phyloP scores from a whole-genome alignment of 2,113 vertebrate genomes.

The Megatriorchis doriae region DNA sequence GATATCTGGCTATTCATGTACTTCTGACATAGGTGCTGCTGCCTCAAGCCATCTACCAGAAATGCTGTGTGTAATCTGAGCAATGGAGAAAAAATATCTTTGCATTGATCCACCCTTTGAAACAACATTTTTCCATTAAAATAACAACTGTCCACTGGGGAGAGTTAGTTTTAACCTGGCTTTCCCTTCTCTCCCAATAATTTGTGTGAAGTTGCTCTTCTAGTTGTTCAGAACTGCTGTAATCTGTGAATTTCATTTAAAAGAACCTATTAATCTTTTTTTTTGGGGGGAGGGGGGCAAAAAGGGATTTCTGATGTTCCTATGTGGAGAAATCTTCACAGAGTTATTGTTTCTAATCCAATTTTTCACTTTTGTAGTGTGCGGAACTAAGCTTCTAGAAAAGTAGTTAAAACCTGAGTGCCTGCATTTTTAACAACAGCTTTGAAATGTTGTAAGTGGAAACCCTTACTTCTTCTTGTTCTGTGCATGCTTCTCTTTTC shows the following conservation, averaged over 20 bases:
- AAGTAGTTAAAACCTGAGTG: background rate
- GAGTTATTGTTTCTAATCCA: background rate
- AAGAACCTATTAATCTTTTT: background rate
- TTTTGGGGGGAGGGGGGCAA: background rate
- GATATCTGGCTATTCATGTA: background rate
- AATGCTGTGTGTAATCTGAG: fast-evolving
- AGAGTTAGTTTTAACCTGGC: background rate
- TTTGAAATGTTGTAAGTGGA: background rate
- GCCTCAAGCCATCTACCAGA: background rate
- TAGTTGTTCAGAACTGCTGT: background rate
- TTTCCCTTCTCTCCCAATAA: background rate
- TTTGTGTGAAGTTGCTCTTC: background rate
- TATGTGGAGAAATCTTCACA: background rate
- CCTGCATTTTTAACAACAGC: background rate
- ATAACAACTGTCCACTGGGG: background rate
- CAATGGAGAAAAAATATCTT: background rate
- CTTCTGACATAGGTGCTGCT: background rate
- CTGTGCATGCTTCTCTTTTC: background rate
- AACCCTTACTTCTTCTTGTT: background rate
- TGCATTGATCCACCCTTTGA: background rate
- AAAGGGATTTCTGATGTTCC: background rate
- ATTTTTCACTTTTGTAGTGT: background rate
- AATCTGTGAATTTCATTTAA: background rate
- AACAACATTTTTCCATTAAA: background rate
- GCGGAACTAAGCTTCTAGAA: background rate